Conservation (phyloP, 2,797 vertebrate species). For the Sebastes paucispinis region DNA sequence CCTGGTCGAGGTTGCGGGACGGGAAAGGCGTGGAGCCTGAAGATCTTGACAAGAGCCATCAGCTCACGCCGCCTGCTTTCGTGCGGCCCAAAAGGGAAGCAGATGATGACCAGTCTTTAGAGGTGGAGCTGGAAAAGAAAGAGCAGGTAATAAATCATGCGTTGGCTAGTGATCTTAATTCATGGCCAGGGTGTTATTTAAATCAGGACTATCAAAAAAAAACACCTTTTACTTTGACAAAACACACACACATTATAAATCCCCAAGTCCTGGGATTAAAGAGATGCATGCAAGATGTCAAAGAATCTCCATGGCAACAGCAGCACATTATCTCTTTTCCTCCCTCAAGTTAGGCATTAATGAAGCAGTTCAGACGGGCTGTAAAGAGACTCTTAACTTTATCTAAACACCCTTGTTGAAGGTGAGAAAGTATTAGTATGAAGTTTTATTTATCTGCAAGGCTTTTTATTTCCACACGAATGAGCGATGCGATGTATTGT, state of each 20-base stretch:
- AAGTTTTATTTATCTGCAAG: conserved; percentile 14
- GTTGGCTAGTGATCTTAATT: background rate
- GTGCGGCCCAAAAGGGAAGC: conserved; percentile 90
- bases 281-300: conserved; percentile 31
- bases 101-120: conserved; percentile 87
- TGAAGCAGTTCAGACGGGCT: conserved; percentile 4
- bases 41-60: conserved; percentile 89
- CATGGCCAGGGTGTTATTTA: background rate
- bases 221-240: background rate
- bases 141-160: conserved; percentile 82
- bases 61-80: conserved; percentile 90
- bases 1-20: conserved; percentile 93
- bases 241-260: conserved; percentile 16
- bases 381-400: conserved; percentile 8
- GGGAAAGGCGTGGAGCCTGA: conserved; percentile 95
- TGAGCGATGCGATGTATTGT: conserved; percentile 29
- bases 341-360: conserved; percentile 23
- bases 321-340: conserved; percentile 24
- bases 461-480: conserved; percentile 13
- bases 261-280: conserved; percentile 25
- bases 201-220: background rate
- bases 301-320: conserved; percentile 65
- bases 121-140: conserved; percentile 86
- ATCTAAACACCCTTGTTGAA: conserved; percentile 39
- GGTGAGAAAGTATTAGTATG: conserved; percentile 32